Percentiles rank a stretch among this genome's conserved stretches.
These are phyloP conservation scores for Monochamus alternatus DNA, from an alignment of 2,888 invertebrate genomes.

Conservation along the genomic window DNA sequence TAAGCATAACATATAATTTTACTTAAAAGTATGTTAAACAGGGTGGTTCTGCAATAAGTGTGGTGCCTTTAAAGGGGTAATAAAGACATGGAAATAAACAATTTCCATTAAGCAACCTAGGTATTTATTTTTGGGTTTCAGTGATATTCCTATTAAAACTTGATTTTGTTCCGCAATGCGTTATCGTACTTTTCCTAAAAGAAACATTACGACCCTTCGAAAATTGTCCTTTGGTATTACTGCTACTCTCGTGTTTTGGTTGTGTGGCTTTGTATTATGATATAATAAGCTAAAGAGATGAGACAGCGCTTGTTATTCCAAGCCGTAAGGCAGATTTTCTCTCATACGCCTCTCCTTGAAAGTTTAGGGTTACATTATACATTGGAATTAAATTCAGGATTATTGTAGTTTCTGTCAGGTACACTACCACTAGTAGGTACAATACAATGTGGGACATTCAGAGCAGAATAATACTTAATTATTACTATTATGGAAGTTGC, in stretches of 20 bases:
- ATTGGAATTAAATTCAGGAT: background rate
- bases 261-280: background rate
- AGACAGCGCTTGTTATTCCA: background rate
- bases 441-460: too few species aligned
- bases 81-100: too few species aligned
- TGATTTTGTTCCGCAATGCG: background rate
- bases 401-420: background rate
- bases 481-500: too few species aligned
- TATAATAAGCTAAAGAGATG: slow-evolving; percentile 3
- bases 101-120: too few species aligned
- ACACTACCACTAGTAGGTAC: background rate
- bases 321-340: background rate
- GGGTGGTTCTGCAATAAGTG: too few species aligned
- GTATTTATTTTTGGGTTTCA: too few species aligned
- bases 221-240: background rate
- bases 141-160: background rate
- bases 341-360: background rate
- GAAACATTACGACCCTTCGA: background rate
- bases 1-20: too few species aligned
- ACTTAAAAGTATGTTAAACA: too few species aligned
- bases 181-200: background rate
- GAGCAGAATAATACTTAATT: too few species aligned
- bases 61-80: too few species aligned
- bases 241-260: background rate
- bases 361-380: background rate